phyloP scores from a whole-genome alignment of 2,888 invertebrate species.

The Geophilus truncorum region DNA sequence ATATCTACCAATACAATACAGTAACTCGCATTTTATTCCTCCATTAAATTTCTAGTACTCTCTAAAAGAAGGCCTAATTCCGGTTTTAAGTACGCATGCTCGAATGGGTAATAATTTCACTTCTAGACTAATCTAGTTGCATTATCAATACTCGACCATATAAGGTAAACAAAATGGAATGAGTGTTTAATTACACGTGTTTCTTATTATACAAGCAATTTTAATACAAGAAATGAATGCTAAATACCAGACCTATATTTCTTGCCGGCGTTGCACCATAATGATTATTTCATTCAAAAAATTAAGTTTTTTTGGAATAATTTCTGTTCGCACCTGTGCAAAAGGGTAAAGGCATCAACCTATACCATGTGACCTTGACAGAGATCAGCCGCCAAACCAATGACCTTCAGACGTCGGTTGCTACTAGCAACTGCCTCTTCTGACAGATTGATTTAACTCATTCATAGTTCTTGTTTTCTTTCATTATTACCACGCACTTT shows the following conservation, averaged over 20 bases:
- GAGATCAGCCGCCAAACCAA: conserved; percentile 21
- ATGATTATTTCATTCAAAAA: neutral
- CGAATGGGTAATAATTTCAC: conserved; percentile 7
- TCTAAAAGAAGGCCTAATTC: neutral
- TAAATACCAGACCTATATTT: neutral
- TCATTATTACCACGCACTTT: neutral
- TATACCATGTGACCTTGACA: neutral
- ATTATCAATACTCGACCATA: neutral
- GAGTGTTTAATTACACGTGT: too few relatives aligned
- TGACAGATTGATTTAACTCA: neutral
- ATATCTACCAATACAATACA: too few relatives aligned
- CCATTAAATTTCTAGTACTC: too few relatives aligned
- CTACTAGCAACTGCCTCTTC: neutral
- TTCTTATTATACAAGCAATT: neutral
- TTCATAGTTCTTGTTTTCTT: neutral
- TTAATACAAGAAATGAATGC: neutral
- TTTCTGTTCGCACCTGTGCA: neutral
- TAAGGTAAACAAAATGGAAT: neutral
- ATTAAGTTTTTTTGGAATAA: neutral
- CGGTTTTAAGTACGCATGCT: neutral
- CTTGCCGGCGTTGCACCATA: neutral
- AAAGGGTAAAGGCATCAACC: neutral
- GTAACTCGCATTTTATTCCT: too few relatives aligned
- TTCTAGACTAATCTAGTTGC: neutral
- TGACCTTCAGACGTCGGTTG: conserved; percentile 1